Percentiles rank a stretch among this genome's conserved stretches.
phyloP scores from a whole-genome alignment of 2,113 vertebrate genomes.

The Psittacara wagleri region DNA sequence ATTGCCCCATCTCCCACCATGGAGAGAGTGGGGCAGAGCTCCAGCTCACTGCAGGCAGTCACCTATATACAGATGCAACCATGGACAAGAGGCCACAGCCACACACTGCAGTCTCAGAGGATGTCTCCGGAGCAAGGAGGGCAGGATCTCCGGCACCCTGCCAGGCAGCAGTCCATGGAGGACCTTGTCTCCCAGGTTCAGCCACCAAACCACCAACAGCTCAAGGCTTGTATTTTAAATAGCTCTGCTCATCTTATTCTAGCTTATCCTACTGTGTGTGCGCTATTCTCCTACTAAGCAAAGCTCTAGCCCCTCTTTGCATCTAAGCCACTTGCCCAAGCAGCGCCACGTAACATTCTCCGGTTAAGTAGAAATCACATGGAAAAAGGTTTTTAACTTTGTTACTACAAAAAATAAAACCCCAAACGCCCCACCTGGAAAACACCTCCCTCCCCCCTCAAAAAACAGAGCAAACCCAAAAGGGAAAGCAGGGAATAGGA shows the following conservation, averaged over 20 bases:
- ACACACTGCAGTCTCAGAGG: rapidly evolving
- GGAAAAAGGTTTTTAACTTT: background rate
- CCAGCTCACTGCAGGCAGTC: background rate
- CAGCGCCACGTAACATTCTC: background rate
- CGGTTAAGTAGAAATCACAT: background rate
- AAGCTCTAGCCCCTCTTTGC: background rate
- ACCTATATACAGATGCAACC: background rate
- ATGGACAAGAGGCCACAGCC: background rate
- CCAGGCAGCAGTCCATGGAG: background rate
- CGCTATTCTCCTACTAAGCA: background rate
- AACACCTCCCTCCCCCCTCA: background rate
- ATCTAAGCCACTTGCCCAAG: background rate
- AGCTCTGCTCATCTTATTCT: background rate
- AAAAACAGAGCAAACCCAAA: background rate
- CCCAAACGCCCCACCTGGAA: background rate
- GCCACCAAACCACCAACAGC: background rate
- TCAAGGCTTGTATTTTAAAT: background rate
- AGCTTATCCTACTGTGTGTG: background rate
- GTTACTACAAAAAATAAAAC: background rate
- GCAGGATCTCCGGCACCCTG: background rate
- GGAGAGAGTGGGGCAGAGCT: background rate
- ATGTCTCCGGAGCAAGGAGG: background rate
- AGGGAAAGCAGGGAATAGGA: background rate
- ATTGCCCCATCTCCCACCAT: background rate
- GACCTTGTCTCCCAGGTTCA: background rate